Evolutionary conservation across 2,888 invertebrate species (phyloP).

Genomic region (Rhagophthalmus giganteus): DNA sequence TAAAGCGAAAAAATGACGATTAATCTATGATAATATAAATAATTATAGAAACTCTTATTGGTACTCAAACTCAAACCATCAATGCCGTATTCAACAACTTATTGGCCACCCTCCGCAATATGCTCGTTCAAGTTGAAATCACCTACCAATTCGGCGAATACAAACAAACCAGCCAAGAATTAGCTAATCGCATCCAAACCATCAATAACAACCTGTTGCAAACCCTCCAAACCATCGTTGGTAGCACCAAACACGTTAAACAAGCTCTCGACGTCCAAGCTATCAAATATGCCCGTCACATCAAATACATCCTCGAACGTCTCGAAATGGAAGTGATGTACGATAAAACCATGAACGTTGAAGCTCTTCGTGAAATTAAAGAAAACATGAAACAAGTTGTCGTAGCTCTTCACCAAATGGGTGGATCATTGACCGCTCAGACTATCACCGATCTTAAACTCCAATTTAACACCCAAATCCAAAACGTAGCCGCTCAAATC

Average conservation of each 20-base stretch:
- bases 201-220: constrained; percentile 10
- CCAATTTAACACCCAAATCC: constrained; percentile 9
- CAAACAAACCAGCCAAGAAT: constrained; percentile 3
- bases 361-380: constrained; percentile 1
- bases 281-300: constrained; percentile 7
- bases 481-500: constrained; percentile 7
- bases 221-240: constrained; percentile 6
- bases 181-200: constrained; percentile 12
- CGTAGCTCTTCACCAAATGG: constrained; percentile 10
- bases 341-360: constrained; percentile 3
- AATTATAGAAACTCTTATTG: constrained; percentile 2
- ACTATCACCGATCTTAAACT: constrained; percentile 6
- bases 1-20: background rate
- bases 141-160: constrained; percentile 6
- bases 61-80: constrained; percentile 5
- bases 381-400: constrained; percentile 2
- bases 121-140: constrained; percentile 16
- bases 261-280: constrained; percentile 13
- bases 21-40: background rate
- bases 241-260: constrained; percentile 5
- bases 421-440: background rate
- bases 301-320: constrained; percentile 10
- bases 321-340: constrained; percentile 10
- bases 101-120: constrained; percentile 14
- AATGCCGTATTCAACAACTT: constrained; percentile 12